Percentiles rank a stretch among this genome's conserved stretches.
These are phyloP conservation scores for Cryptoblepharus egeriae DNA, from an alignment of 2,797 vertebrate genomes.

Conservation along the genomic window DNA sequence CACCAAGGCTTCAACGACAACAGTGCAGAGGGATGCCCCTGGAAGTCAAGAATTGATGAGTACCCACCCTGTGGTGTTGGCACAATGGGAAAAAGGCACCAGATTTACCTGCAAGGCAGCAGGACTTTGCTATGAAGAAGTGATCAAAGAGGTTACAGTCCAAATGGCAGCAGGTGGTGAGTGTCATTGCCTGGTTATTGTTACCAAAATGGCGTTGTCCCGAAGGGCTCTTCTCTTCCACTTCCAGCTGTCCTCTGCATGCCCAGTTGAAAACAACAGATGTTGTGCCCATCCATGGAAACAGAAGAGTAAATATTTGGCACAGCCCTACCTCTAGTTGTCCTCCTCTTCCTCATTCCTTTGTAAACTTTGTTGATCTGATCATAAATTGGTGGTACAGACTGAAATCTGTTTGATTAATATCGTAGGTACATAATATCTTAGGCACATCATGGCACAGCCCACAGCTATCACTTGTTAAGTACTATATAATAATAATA, in stretches of 20 bases:
- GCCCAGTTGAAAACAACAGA: background rate
- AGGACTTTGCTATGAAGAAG: background rate
- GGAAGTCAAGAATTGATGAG: background rate
- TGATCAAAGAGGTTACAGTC: background rate
- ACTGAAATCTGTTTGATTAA: background rate
- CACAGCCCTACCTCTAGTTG: background rate
- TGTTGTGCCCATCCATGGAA: no score
- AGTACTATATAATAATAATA: no score
- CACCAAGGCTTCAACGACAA: rapidly evolving
- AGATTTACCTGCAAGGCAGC: constrained; percentile 2
- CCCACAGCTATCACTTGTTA: no score
- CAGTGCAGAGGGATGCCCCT: rapidly evolving
- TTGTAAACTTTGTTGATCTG: background rate
- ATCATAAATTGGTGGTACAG: background rate
- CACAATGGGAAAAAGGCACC: constrained; percentile 1
- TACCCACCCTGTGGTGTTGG: background rate
- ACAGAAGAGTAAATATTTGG: background rate
- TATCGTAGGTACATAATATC: no score
- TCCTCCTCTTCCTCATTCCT: no score
- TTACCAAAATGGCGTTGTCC: background rate
- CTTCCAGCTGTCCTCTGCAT: background rate
- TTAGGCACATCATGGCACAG: no score
- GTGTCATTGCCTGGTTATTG: background rate
- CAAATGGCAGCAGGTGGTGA: background rate
- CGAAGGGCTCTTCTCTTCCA: no score